Evolutionary conservation across 1,140 invertebrate genomes (phyloP), one percentile per base, ranked within the genome.

Genomic region (Rhyzopertha dominica): DNA sequence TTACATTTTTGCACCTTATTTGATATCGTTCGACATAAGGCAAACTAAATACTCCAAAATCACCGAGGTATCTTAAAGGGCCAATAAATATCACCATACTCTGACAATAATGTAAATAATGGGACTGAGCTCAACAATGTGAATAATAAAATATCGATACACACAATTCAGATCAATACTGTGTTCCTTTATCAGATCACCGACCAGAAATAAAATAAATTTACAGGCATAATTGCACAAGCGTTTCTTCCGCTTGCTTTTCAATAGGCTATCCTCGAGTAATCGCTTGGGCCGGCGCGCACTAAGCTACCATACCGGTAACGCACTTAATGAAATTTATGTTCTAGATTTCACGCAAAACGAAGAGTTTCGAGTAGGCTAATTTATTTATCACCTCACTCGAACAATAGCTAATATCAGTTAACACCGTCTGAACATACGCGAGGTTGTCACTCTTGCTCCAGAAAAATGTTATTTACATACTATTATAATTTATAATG

Each of bases 311-410:
- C 48, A 50, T 50, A 50, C 48, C 48, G 25, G 48, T 50, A 50
- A 50, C 48, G 48, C 48, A 50, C 48, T 50, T 50, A 50, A 50
- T 50, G 48, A 50, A 45, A 50, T 50, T 50, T 50, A 50, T 50
- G 48, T 50, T 50, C 48, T 36, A 50, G 42, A 50, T 50, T 50
- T 45, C 48, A 46, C 35, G 36, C 36, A 50, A 50, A 50, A 50
- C 41, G 36, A 40, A 50, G 38, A 43, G 41, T 36, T 29, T 45
- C 26, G 42, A 50, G 48, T 50, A 39, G 48, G 48, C 38, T 50
- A 50, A 50, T 50, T 50, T 50, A 50, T 50, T 50, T 50, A 50
- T 50, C 48, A 35, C 43, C 48, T 40, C 30, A 22, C 34, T 36
- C 26, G 48, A 50, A 50, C 48, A 50, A 50, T 50, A 50, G 34